A percentile compares a stretch with the other conserved stretches of the same genome.
Conservation (phyloP, 2,113 vertebrate species). For the Chaetops frenatus region DNA sequence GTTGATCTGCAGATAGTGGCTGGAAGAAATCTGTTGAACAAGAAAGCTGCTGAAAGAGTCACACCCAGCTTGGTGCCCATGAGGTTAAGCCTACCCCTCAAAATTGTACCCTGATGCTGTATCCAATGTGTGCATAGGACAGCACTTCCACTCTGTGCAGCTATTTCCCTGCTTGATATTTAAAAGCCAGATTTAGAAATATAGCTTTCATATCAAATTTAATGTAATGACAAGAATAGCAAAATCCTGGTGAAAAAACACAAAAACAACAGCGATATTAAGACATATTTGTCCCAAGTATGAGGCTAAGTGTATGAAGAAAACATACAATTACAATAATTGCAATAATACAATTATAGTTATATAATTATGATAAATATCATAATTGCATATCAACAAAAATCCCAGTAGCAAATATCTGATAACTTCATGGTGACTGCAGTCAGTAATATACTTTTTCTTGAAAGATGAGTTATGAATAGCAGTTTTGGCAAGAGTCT, state of each 20-base stretch:
- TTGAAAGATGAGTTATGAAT: not conserved
- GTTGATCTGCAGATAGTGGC: not conserved
- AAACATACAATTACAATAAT: not conserved
- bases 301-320: not conserved
- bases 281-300: not conserved
- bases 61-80: rapidly evolving
- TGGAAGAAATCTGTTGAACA: not conserved
- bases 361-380: not conserved
- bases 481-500: not conserved
- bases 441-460: not conserved
- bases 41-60: not conserved
- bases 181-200: not conserved
- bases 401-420: not conserved
- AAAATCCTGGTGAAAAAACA: not conserved
- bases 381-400: not conserved
- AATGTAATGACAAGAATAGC: not conserved
- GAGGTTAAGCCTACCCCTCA: not conserved
- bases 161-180: not conserved
- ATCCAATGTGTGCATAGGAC: not conserved
- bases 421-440: not conserved
- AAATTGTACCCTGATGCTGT: not conserved
- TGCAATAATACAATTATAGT: not conserved
- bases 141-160: not conserved
- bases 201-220: not conserved
- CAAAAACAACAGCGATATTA: not conserved